Evolutionary conservation across 2,888 invertebrate genomes (phyloP), one percentile per base, ranked within the genome.

Genomic region (Cephus runcator): DNA sequence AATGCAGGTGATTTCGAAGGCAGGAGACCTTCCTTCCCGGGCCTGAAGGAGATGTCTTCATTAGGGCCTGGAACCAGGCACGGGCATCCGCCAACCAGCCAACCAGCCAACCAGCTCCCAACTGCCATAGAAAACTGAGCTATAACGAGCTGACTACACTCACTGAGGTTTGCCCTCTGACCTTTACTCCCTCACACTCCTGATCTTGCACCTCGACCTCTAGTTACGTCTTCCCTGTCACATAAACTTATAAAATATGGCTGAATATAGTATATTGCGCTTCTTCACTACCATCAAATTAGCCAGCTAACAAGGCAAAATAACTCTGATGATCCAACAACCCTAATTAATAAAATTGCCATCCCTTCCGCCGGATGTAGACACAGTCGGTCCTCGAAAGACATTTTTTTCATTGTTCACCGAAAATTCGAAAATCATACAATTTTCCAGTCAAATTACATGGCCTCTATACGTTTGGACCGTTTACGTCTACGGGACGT

Each of bases 21-120:
- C 56, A 35, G 75, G 77, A 56, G 74, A 40, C 79, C 79, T 78
- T 76, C 76, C 79, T 79, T 77, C 75, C 71, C 56, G 34, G 76
- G 76, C 68, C 71, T 79, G 76, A 75, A 77, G 78, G 78, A 83
- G 83, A 85, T 82, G 83, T 85, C 85, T 85, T 85, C 85, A 85
- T 85, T 85, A 85, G 81, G 73, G 73, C 79, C 77, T 76, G 78
- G 77, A 56, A 23, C 40, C 56, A 56, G 56, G 56, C 56, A 1
- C 23, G 9, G 56, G 56, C 23, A 56, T 23, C 23, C 79, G 81
- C 73, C 76, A 78, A 73, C 76, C 36, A 35, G 36, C 76, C n/a
- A n/a, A n/a, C n/a, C n/a, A n/a, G 81, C 73, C 76, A 78, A 73
- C 76, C 36, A 35, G 36, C 76, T 33, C 34, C 76, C 71, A 30